phyloP scores from a whole-genome alignment of 2,888 invertebrate genomes.

The Ormyrus thymus region DNA sequence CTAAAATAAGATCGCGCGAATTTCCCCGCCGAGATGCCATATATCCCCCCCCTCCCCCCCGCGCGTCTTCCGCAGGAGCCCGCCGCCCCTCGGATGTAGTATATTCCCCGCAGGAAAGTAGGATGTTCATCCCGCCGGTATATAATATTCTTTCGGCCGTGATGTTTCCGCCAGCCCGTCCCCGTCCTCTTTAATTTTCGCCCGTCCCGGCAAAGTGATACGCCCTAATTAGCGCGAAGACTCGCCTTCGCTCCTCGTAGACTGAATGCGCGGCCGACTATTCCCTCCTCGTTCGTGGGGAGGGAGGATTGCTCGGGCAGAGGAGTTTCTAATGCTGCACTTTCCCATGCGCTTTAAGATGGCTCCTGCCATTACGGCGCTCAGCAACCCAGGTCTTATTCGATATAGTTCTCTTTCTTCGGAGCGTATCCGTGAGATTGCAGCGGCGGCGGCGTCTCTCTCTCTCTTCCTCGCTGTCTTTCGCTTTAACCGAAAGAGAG shows the following conservation, averaged over 20 bases:
- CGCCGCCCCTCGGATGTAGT: no score
- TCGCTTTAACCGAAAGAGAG: background rate
- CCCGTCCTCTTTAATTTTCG: conserved; percentile 27
- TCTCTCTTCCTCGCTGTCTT: background rate
- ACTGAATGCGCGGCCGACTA: conserved; percentile 2
- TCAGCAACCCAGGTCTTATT: background rate
- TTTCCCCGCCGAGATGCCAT: no score
- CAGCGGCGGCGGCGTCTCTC: background rate
- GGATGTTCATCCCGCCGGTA: no score
- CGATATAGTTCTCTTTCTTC: conserved; percentile 20
- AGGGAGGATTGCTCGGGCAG: background rate
- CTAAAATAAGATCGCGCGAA: no score
- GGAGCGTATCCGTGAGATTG: background rate
- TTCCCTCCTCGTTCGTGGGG: background rate
- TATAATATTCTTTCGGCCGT: no score
- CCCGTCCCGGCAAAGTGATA: conserved; percentile 20
- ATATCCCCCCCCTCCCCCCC: no score
- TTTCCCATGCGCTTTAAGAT: conserved; percentile 42
- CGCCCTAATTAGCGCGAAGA: conserved; percentile 38
- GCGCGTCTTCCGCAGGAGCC: no score
- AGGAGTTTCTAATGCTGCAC: conserved; percentile 38
- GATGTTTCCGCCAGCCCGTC: background rate
- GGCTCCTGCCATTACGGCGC: conserved; percentile 30
- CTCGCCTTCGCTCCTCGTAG: conserved; percentile 5
- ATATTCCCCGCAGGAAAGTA: no score